A percentile compares a stretch with the other conserved stretches of the same genome.
Conservation (phyloP, 2,113 vertebrate species). For the Pelodiscus sinensis region DNA sequence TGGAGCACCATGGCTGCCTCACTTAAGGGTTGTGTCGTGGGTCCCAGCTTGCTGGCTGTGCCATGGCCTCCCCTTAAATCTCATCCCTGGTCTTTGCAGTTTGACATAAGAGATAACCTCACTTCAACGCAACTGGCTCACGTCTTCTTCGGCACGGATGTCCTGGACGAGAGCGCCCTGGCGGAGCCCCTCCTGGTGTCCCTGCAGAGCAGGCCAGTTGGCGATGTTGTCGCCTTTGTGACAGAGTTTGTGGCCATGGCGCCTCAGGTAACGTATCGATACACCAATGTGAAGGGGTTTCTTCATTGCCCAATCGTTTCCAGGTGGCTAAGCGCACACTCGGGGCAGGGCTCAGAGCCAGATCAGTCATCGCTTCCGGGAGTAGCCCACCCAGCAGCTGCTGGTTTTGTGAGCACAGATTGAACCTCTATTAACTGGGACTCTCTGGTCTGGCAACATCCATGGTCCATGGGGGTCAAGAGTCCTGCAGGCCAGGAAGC, state of each 20-base stretch:
- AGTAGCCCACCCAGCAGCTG: neutral
- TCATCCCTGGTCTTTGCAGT: conserved; percentile 10
- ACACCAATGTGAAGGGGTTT: neutral
- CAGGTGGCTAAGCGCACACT: too few species aligned
- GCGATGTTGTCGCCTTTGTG: conserved; percentile 11
- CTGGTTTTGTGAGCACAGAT: neutral
- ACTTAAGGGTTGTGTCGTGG: neutral
- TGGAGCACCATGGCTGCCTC: neutral
- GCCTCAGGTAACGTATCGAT: neutral
- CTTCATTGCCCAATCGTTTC: neutral
- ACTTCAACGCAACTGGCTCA: conserved; percentile 15
- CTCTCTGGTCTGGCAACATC: too few species aligned
- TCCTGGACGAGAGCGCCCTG: neutral
- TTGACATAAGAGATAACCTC: neutral
- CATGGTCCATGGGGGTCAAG: too few species aligned
- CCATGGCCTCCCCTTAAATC: neutral
- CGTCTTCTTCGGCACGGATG: neutral
- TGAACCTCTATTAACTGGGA: too few species aligned
- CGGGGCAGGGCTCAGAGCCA: neutral
- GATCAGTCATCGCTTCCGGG: neutral
- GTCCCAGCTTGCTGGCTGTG: fast-evolving
- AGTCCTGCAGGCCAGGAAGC: too few species aligned
- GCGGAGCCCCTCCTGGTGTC: neutral
- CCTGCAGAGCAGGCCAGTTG: neutral
- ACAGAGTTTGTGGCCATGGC: neutral